phyloP scores from a whole-genome alignment of 2,797 vertebrate species.

The Manis crassicaudata region DNA sequence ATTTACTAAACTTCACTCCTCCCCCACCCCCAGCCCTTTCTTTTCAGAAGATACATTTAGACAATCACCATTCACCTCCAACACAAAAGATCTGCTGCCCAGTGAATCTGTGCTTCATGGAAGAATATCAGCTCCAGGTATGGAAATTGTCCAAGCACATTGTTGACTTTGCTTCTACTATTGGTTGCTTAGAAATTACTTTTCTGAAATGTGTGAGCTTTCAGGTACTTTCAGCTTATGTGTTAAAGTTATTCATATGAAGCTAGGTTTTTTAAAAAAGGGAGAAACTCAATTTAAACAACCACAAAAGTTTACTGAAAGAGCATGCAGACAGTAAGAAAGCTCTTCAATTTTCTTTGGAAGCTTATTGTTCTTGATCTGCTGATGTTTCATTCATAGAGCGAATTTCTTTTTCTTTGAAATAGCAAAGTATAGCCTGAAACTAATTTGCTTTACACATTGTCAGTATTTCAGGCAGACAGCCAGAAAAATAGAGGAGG shows the following conservation, averaged over 20 bases:
- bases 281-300: constrained; percentile 13
- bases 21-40: constrained; percentile 91
- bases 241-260: not conserved
- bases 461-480: not conserved
- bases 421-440: not conserved
- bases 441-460: not conserved
- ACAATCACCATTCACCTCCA: constrained; percentile 98
- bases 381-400: not conserved
- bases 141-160: constrained; percentile 53
- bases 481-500: not conserved
- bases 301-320: not conserved
- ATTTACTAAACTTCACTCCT: constrained; percentile 72
- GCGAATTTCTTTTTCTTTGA: constrained; percentile 52
- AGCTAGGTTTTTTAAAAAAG: not conserved
- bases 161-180: constrained; percentile 37
- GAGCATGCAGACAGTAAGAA: not conserved
- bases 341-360: not conserved
- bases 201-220: constrained; percentile 23
- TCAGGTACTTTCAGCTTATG: not conserved
- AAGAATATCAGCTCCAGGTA: constrained; percentile 92
- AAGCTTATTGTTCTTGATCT: not conserved
- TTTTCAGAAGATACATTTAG: constrained; percentile 97
- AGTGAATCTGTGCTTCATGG: constrained; percentile 92
- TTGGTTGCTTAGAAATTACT: constrained; percentile 8
- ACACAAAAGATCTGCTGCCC: constrained; percentile 95